Conservation (phyloP, 1,140 invertebrate genomes). For the Polypedilum vanderplanki region DNA sequence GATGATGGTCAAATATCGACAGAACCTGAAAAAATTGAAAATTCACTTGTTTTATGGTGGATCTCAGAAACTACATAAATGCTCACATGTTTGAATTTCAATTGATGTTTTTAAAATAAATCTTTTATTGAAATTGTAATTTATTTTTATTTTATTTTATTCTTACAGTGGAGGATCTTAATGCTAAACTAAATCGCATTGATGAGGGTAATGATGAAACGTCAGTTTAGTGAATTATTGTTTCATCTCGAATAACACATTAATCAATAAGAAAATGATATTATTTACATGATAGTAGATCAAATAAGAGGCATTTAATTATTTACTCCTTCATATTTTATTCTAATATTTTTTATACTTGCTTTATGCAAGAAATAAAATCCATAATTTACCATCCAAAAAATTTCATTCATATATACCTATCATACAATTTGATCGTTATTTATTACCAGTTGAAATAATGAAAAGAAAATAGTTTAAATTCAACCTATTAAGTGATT, state of each 20-base stretch:
- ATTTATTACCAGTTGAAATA: too few species aligned
- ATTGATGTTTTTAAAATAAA: background rate
- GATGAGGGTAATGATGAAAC: slow-evolving; percentile 70
- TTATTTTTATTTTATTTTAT: slow-evolving; percentile 32
- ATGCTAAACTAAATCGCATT: slow-evolving; percentile 71
- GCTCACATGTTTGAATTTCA: background rate
- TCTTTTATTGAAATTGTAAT: slow-evolving; percentile 28
- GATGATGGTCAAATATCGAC: background rate
- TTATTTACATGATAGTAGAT: too few species aligned
- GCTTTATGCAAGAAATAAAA: too few species aligned
- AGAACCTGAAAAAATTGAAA: background rate
- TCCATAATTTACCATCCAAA: too few species aligned
- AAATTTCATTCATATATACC: too few species aligned
- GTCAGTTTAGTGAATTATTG: slow-evolving; percentile 50
- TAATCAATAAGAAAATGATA: too few species aligned
- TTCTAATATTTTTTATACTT: too few species aligned
- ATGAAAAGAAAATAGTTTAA: too few species aligned
- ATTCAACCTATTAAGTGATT: too few species aligned
- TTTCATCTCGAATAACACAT: background rate
- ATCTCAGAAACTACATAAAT: background rate
- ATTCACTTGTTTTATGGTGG: background rate
- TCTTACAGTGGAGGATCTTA: slow-evolving; percentile 62
- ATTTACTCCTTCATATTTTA: too few species aligned
- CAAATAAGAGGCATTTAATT: too few species aligned
- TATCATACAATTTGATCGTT: too few species aligned